Percentiles rank a stretch among this genome's conserved stretches.
Evolutionary conservation across 2,888 invertebrate genomes (phyloP).

Genomic region (Polyommatus iphigenia): DNA sequence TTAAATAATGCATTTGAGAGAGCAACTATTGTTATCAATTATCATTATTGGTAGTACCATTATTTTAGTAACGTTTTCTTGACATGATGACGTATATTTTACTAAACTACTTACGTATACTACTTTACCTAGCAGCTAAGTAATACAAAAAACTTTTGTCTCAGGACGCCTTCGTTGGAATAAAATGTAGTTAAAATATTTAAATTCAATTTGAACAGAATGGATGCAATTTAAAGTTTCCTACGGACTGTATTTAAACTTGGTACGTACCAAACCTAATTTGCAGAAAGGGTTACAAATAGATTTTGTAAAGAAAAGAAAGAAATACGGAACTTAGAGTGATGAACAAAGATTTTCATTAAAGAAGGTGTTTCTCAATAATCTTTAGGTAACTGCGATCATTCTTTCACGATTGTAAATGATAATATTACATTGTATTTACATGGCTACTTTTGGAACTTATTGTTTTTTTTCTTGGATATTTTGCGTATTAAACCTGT

Average conservation of each 20-base stretch:
- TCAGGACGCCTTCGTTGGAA: constrained; percentile 24
- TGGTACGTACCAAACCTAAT: constrained; percentile 61
- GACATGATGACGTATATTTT: no score
- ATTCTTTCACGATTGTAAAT: background rate
- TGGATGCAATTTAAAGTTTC: constrained; percentile 41
- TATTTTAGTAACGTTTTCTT: no score
- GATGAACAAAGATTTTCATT: no score
- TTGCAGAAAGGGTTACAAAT: constrained; percentile 57
- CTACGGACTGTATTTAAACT: constrained; percentile 44
- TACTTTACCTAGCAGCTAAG: no score
- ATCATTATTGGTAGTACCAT: no score
- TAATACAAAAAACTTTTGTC: background rate
- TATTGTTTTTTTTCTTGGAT: background rate
- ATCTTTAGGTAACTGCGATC: background rate
- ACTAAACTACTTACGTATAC: no score
- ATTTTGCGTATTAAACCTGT: background rate
- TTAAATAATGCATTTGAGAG: no score
- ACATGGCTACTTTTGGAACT: background rate
- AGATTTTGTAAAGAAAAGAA: background rate
- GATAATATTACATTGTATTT: no score
- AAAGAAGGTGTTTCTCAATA: no score
- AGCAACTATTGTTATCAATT: no score
- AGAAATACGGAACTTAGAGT: background rate
- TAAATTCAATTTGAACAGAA: constrained; percentile 43
- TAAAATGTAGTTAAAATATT: constrained; percentile 37